phyloP scores from a whole-genome alignment of 2,113 vertebrate species.

The Apodemus sylvaticus region DNA sequence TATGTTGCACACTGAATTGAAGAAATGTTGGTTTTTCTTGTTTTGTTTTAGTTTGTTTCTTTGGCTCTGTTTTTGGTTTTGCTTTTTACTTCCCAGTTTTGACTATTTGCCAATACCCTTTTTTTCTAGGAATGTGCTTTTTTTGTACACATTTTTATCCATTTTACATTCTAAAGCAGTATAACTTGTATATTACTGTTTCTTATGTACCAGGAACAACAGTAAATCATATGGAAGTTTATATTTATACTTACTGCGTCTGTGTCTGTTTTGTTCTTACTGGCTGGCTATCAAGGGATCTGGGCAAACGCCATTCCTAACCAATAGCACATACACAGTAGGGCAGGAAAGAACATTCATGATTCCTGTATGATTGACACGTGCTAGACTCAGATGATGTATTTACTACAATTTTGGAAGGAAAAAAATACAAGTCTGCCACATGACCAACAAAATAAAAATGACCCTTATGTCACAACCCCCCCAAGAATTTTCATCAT shows the following conservation, averaged over 20 bases:
- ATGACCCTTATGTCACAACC: neutral
- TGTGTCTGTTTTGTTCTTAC: constrained; percentile 56
- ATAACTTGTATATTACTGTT: constrained; percentile 87
- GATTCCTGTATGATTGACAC: neutral
- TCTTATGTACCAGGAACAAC: constrained; percentile 85
- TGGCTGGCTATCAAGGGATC: neutral
- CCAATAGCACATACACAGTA: neutral
- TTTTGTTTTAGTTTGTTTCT: constrained; percentile 85
- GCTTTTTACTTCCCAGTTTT: constrained; percentile 84
- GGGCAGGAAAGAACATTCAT: neutral
- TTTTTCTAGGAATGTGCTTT: constrained; percentile 89
- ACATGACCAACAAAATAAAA: neutral
- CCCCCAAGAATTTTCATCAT: neutral
- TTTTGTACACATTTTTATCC: constrained; percentile 95
- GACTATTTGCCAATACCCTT: constrained; percentile 87
- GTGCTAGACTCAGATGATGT: neutral
- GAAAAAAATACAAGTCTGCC: neutral
- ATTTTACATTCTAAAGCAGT: constrained; percentile 89
- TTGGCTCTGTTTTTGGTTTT: constrained; percentile 84
- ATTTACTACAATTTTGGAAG: constrained; percentile 8
- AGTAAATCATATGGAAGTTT: constrained; percentile 87
- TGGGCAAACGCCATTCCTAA: neutral
- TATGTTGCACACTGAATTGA: constrained; percentile 98
- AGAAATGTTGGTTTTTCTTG: constrained; percentile 89
- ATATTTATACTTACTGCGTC: constrained; percentile 80